Percentiles rank a stretch among this genome's conserved stretches.
Evolutionary conservation across 2,888 invertebrate species (phyloP).

Genomic region (Lycophotia porphyrea): DNA sequence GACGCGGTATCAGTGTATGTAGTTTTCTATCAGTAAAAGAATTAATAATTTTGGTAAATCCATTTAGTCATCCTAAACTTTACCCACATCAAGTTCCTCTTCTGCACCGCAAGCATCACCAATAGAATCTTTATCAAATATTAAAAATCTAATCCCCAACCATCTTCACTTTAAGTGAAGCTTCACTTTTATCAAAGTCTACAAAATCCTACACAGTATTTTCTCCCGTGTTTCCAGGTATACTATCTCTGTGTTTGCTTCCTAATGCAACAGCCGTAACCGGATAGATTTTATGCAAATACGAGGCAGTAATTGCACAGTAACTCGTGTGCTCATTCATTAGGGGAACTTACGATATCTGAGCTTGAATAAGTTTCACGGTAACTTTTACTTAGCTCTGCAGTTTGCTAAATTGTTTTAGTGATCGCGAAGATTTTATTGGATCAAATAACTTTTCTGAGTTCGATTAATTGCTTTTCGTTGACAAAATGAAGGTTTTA

Average conservation of each 20-base stretch:
- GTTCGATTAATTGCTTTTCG: slow-evolving; percentile 1
- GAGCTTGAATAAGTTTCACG: slow-evolving; percentile 68
- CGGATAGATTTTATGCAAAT: slow-evolving; percentile 80
- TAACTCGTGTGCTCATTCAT: slow-evolving; percentile 80
- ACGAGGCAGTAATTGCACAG: slow-evolving; percentile 76
- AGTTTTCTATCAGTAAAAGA: not conserved
- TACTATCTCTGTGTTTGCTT: slow-evolving; percentile 60
- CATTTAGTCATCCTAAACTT: not conserved
- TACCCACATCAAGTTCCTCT: not conserved
- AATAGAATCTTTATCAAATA: slow-evolving; percentile 8
- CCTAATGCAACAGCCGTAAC: slow-evolving; percentile 68
- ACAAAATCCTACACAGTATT: slow-evolving; percentile 15
- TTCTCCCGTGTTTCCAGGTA: slow-evolving; percentile 49
- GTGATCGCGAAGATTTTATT: slow-evolving; percentile 46
- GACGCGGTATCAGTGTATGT: not conserved
- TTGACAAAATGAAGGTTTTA: not conserved
- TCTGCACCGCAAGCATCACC: not conserved
- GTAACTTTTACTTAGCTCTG: slow-evolving; percentile 49
- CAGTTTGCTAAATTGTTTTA: slow-evolving; percentile 59
- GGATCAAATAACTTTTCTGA: slow-evolving; percentile 34
- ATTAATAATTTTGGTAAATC: no score
- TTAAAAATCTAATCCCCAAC: slow-evolving; percentile 10
- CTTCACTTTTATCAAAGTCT: not conserved
- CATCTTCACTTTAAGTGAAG: not conserved
- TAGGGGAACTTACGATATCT: slow-evolving; percentile 70